phyloP scores from a whole-genome alignment of 2,888 invertebrate species.

The Thecocarcelia acutangulata region DNA sequence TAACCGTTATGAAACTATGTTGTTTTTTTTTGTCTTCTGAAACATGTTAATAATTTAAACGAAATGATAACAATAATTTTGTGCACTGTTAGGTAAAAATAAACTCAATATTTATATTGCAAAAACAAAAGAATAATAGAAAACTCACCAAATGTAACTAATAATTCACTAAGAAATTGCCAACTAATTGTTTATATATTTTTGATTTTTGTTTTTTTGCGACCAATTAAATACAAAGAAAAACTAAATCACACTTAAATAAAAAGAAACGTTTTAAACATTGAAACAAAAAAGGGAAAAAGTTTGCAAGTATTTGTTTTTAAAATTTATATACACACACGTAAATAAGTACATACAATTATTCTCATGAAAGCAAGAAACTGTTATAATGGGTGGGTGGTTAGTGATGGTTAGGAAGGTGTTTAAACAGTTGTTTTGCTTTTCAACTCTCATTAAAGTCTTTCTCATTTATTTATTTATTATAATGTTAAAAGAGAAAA shows the following conservation, averaged over 20 bases:
- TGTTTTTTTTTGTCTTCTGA: too few species aligned
- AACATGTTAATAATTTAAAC: background rate
- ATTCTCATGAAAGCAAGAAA: slow-evolving; percentile 45
- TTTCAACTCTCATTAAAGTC: too few species aligned
- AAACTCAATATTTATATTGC: slow-evolving; percentile 33
- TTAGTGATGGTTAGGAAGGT: slow-evolving; percentile 34
- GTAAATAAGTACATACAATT: slow-evolving; percentile 56
- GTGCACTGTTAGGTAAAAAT: slow-evolving; percentile 31
- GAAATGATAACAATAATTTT: slow-evolving; percentile 42
- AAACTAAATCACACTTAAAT: slow-evolving; percentile 33
- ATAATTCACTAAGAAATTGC: slow-evolving; percentile 37
- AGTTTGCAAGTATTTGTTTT: slow-evolving; percentile 55
- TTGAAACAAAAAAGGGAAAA: slow-evolving; percentile 40
- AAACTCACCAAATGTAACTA: slow-evolving; percentile 34
- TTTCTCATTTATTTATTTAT: too few species aligned
- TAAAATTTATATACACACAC: slow-evolving; percentile 50
- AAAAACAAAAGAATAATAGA: slow-evolving; percentile 14
- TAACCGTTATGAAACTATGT: too few species aligned
- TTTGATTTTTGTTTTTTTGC: slow-evolving; percentile 10
- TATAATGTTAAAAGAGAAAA: too few species aligned
- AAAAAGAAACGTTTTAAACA: slow-evolving; percentile 21
- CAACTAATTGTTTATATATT: slow-evolving; percentile 32
- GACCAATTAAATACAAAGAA: slow-evolving; percentile 33
- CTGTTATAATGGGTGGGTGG: slow-evolving; percentile 37
- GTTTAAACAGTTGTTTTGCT: slow-evolving; percentile 26